Base-by-base conservation (phyloP, 2,888 invertebrate genomes). In the Antitype chi region DNA sequence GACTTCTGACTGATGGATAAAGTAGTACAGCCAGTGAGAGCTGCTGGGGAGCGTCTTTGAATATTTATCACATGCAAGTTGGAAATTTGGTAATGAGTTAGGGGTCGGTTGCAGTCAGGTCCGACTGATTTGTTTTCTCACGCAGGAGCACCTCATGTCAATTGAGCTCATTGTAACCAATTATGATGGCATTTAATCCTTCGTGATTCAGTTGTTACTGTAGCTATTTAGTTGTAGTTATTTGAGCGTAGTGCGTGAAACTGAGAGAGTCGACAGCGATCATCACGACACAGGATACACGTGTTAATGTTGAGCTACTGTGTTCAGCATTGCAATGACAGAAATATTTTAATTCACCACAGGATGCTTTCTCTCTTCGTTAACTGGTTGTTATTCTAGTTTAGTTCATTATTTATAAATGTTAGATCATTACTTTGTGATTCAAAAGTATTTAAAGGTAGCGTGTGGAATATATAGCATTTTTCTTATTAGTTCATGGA, bases 1-100 rank as follows among this genome's bases (percentile, higher is more conserved):
- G 69, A 70, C 63, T 73, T 84, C 80, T 87, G 86, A 85, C 81
- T 71, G 85, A 85, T 86, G 84, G 80, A 73, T 85, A 81, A 85
- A 84, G 80, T 78, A 80, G 78, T 74, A n/a, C 70, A 82, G 84
- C 79, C 81, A 88, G 91, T 90, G 93, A 93, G 92, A 94, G 92
- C 89, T 89, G 80, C 85, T 93, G 91, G 92, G 91, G 87, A 91
- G 90, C 89, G 88, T 89, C 87, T 90, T 93, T 95, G 92, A 95
- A 95, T 96, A 96, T 96, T 95, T 94, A 95, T 95, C 94, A 93
- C 91, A 88, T 91, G 87, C 90, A 91, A 93, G 94, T 94, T 95
- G 93, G 94, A 95, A 95, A 95, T 94, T 94, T 94, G 92, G 89
- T 90, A 80, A 82, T 89, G 53, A 64, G 78, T 76, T 84, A 86